phyloP scores from a whole-genome alignment of 2,888 invertebrate species.

The Yponomeuta sedellus region DNA sequence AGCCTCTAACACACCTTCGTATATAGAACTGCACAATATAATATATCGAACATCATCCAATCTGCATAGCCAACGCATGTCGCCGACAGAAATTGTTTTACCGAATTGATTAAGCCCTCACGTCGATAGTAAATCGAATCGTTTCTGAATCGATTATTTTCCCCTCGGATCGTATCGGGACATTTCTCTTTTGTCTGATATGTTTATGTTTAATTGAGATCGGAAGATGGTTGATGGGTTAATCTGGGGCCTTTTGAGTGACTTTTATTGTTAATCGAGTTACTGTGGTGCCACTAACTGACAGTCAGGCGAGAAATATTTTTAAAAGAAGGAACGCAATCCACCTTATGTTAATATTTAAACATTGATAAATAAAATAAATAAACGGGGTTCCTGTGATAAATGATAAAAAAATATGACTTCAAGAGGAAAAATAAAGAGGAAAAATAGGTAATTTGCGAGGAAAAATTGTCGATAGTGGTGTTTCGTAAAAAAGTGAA shows the following conservation, averaged over 20 bases:
- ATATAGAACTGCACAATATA: background rate
- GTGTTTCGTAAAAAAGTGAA: no score
- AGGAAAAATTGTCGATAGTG: no score
- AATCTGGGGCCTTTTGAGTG: constrained; percentile 11
- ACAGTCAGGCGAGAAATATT: background rate
- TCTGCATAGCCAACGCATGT: constrained; percentile 52
- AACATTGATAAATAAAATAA: no score
- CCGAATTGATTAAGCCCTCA: constrained; percentile 66
- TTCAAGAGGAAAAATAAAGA: no score
- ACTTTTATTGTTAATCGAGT: constrained; percentile 4
- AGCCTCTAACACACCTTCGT: background rate
- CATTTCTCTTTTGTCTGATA: constrained; percentile 46
- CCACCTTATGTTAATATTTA: no score
- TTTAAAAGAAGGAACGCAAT: no score
- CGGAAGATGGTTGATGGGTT: constrained; percentile 9
- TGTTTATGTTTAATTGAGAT: constrained; percentile 38
- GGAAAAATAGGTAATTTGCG: no score
- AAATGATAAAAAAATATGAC: no score
- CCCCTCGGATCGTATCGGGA: constrained; percentile 19
- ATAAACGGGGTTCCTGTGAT: no score
- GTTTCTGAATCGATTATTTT: constrained; percentile 41
- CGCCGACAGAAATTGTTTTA: constrained; percentile 65
- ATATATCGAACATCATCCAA: constrained; percentile 45
- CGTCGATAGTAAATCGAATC: constrained; percentile 56
- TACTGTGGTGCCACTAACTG: background rate